Percentiles rank a stretch among this genome's conserved stretches.
Evolutionary conservation across 2,888 invertebrate species (phyloP).

Genomic region (Odiellus spinosus): DNA sequence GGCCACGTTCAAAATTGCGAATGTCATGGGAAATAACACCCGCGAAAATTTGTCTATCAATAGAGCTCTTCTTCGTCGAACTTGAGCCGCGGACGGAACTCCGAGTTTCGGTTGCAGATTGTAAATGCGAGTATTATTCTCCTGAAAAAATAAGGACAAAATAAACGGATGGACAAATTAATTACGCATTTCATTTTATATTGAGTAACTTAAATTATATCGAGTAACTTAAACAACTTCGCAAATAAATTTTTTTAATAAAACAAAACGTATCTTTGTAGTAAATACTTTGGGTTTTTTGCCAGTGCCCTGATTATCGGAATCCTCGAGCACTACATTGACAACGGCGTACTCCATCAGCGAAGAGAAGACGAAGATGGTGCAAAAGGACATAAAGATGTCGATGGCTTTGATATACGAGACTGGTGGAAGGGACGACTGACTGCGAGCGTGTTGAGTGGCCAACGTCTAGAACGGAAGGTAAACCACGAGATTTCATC

Average conservation of each 20-base stretch:
- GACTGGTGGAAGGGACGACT: conserved; percentile 76
- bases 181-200: neutral
- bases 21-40: conserved; percentile 77
- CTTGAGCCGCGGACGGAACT: conserved; percentile 9
- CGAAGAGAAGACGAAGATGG: conserved; percentile 34
- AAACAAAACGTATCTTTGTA: too few relatives aligned
- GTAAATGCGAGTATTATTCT: conserved; percentile 8
- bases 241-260: too few relatives aligned
- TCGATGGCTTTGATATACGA: conserved; percentile 57
- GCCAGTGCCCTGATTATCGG: conserved; percentile 4
- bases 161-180: neutral
- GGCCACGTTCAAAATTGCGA: conserved; percentile 72
- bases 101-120: conserved; percentile 13
- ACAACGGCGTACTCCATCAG: conserved; percentile 35
- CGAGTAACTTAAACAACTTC: too few relatives aligned
- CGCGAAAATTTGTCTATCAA: conserved; percentile 57
- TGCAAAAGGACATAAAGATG: conserved; percentile 35
- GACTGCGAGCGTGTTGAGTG: conserved; percentile 87
- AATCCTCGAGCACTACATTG: conserved; percentile 41
- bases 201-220: too few relatives aligned
- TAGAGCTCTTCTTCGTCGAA: conserved; percentile 14
- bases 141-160: conserved; percentile 4
- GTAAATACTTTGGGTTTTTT: conserved; percentile 3
- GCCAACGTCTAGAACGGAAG: conserved; percentile 47
- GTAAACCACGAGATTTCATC: conserved; percentile 16